Percentiles rank a stretch among this genome's conserved stretches.
Evolutionary conservation across 2,113 vertebrate genomes (phyloP).

Genomic region (Rhadina sibilatrix): DNA sequence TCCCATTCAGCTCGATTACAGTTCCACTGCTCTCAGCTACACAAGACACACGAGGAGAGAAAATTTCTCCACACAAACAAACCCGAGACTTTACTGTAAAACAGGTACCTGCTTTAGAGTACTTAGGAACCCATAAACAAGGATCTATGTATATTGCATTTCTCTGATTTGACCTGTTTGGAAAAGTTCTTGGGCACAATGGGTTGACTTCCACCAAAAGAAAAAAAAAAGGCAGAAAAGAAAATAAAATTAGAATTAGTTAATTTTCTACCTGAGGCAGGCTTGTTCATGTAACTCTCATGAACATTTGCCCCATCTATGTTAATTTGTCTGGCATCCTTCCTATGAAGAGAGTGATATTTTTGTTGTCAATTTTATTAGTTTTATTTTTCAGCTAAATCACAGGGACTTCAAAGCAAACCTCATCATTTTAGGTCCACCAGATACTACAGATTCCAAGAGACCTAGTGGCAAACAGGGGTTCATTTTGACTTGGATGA

Average conservation of each 20-base stretch:
- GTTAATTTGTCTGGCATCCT: background rate
- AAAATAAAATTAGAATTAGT: background rate
- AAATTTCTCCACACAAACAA: slow-evolving; percentile 36
- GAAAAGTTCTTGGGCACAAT: background rate
- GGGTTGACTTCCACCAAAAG: background rate
- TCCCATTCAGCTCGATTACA: slow-evolving; percentile 20
- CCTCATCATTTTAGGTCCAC: background rate
- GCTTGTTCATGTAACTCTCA: background rate
- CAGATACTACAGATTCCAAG: background rate
- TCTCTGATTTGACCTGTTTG: background rate
- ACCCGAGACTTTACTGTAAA: slow-evolving; percentile 49
- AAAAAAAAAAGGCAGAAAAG: background rate
- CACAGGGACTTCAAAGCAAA: background rate
- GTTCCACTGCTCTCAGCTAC: slow-evolving; percentile 16
- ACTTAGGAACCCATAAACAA: background rate
- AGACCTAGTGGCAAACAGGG: background rate
- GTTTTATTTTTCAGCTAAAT: background rate
- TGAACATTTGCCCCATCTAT: background rate
- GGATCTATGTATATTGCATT: background rate
- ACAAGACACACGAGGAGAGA: background rate
- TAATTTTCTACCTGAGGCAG: background rate
- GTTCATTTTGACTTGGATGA: background rate
- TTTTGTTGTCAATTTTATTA: background rate
- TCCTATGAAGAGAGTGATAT: background rate
- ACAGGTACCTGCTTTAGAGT: slow-evolving; percentile 6